Conservation (phyloP, 2,113 vertebrate genomes). For the Thamnophis sirtalis region DNA sequence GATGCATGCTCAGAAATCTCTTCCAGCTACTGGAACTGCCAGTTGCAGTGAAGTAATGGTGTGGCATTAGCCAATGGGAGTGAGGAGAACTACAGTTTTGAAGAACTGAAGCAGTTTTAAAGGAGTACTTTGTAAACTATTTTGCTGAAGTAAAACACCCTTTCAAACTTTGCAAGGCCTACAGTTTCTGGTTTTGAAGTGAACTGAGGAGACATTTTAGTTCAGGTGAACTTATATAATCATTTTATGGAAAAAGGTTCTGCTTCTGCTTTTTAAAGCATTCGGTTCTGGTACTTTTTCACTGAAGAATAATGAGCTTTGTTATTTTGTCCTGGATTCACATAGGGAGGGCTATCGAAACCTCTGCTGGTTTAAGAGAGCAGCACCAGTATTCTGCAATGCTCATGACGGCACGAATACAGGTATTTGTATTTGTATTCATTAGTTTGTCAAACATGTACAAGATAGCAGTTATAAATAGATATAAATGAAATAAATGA, state of each 20-base stretch:
- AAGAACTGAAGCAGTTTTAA: background rate
- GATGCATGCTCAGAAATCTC: background rate
- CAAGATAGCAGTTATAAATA: too few species aligned
- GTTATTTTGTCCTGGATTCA: background rate
- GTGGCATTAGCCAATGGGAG: background rate
- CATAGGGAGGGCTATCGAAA: background rate
- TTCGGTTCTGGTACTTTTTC: background rate
- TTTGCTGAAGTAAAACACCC: background rate
- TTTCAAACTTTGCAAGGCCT: background rate
- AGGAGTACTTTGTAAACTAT: background rate
- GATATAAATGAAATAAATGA: too few species aligned
- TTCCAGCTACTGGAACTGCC: background rate
- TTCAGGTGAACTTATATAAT: background rate
- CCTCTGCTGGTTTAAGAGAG: accelerated
- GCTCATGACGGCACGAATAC: background rate
- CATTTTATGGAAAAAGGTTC: background rate
- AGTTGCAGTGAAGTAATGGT: background rate
- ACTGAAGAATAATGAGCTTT: constrained; percentile 3
- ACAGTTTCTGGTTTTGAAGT: background rate
- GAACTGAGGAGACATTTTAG: background rate
- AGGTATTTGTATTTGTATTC: background rate
- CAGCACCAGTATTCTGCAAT: background rate
- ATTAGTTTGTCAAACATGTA: too few species aligned
- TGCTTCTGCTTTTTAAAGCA: background rate
- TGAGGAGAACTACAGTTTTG: background rate